Conservation (phyloP, 2,113 vertebrate genomes). For the Seriola aureovittata region DNA sequence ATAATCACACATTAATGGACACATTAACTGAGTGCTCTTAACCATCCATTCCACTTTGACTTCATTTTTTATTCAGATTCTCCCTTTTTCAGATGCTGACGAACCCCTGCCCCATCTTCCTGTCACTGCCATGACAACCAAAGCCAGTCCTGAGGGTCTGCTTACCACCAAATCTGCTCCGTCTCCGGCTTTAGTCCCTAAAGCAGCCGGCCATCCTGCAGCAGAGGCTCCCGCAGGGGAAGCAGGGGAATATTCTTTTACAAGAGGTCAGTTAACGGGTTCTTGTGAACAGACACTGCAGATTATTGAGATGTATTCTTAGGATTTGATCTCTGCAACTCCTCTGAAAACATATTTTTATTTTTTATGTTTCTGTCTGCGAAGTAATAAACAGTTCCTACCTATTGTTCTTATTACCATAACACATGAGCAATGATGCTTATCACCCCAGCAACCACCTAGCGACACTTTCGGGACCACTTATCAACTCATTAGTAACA, state of each 20-base stretch:
- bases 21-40: not conserved
- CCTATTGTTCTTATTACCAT: too few relatives aligned
- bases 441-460: too few relatives aligned
- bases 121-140: constrained; percentile 59
- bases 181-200: constrained; percentile 23
- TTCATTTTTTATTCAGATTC: not conserved
- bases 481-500: too few relatives aligned
- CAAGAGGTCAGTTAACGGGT: constrained; percentile 40
- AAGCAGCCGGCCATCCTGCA: not conserved
- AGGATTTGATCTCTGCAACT: not conserved
- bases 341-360: not conserved
- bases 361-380: too few relatives aligned
- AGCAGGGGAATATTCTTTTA: constrained; percentile 22
- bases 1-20: not conserved
- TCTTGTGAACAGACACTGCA: not conserved
- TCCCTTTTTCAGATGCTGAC: constrained; percentile 45
- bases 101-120: constrained; percentile 67
- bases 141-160: constrained; percentile 41
- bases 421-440: too few relatives aligned
- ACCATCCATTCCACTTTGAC: not conserved
- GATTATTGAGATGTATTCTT: not conserved
- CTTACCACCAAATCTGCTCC: constrained; percentile 8
- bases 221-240: constrained; percentile 24
- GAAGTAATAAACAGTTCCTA: too few relatives aligned
- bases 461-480: too few relatives aligned